phyloP scores from a whole-genome alignment of 1,140 invertebrate genomes.

The Berghia stephanieae region DNA sequence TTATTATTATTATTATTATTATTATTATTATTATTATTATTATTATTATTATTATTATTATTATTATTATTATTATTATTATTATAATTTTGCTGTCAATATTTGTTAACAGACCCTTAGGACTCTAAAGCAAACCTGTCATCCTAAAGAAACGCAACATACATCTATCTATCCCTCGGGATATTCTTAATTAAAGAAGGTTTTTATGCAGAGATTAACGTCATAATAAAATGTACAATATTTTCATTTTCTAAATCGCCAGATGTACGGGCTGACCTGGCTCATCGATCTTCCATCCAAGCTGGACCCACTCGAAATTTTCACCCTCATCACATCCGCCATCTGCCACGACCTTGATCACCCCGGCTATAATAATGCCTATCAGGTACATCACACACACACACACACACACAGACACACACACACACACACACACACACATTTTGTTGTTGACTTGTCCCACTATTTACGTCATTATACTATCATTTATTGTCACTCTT shows the following conservation, averaged over 20 bases:
- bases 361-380: slow-evolving; percentile 51
- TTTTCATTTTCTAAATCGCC: slow-evolving; percentile 26
- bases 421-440: slow-evolving; percentile 1
- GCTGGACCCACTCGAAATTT: slow-evolving; percentile 80
- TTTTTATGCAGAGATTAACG: neutral
- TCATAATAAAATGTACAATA: neutral
- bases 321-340: slow-evolving; percentile 83
- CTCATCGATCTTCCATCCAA: slow-evolving; percentile 75
- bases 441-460: too few relatives aligned
- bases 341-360: slow-evolving; percentile 75
- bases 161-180: too few relatives aligned
- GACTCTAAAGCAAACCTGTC: too few relatives aligned
- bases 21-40: too few relatives aligned
- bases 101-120: too few relatives aligned
- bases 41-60: too few relatives aligned
- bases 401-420: neutral
- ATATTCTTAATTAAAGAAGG: too few relatives aligned
- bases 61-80: too few relatives aligned
- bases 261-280: slow-evolving; percentile 90
- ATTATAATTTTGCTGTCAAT: too few relatives aligned
- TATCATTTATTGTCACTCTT: neutral
- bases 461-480: neutral
- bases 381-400: slow-evolving; percentile 9
- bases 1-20: too few relatives aligned
- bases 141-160: too few relatives aligned